Evolutionary conservation across 2,113 vertebrate species (phyloP).

Genomic region (Zosterops pallidus): DNA sequence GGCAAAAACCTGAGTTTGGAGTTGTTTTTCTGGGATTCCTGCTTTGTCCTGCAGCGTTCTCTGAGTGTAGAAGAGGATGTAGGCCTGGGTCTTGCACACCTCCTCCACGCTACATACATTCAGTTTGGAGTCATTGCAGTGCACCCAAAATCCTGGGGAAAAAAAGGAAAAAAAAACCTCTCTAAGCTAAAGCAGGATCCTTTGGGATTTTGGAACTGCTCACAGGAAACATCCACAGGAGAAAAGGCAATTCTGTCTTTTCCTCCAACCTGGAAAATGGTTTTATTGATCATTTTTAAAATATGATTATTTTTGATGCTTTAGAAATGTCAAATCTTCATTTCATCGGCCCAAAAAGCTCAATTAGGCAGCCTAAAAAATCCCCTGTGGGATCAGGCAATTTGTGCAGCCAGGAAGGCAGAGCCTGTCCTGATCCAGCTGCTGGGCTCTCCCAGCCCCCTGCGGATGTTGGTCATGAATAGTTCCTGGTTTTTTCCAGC

Average conservation of each 20-base stretch:
- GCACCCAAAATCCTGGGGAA: conserved; percentile 95
- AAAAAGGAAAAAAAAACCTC: not conserved
- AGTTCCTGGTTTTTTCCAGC: not conserved
- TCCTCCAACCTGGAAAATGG: not conserved
- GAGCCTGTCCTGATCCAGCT: not conserved
- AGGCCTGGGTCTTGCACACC: conserved; percentile 99
- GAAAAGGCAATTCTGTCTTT: not conserved
- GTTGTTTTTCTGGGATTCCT: conserved; percentile 76
- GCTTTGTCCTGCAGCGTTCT: conserved; percentile 85
- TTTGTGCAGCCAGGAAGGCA: not conserved
- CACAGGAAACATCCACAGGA: not conserved
- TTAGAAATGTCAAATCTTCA: not conserved
- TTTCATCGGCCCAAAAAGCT: not conserved
- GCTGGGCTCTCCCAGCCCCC: not conserved
- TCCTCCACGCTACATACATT: conserved; percentile 99
- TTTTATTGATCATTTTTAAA: not conserved
- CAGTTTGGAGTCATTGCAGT: conserved; percentile 99
- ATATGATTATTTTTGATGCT: not conserved
- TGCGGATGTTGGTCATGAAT: conserved; percentile 4
- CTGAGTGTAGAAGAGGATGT: conserved; percentile 99
- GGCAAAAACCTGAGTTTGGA: conserved; percentile 78
- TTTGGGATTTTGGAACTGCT: not conserved
- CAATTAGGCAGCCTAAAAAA: not conserved
- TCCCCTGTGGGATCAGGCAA: not conserved
- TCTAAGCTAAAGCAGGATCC: not conserved